phyloP scores from a whole-genome alignment of 2,113 vertebrate species.

The Rutilus rutilus region DNA sequence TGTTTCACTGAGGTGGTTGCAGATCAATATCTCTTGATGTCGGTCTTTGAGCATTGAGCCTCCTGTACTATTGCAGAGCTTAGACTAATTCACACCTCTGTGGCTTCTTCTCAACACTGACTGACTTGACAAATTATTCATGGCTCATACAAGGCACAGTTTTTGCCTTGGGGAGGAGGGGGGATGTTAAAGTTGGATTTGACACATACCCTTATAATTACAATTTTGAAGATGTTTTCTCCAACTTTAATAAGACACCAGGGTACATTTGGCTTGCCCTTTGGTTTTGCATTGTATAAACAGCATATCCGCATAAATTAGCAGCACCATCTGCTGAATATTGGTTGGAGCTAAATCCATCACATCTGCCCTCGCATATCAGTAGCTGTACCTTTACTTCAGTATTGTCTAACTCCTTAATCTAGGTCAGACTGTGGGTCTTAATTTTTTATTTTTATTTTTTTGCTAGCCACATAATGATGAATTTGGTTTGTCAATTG shows the following conservation, averaged over 20 bases:
- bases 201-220: neutral
- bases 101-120: neutral
- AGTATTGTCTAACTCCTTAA: neutral
- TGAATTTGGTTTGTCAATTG: neutral
- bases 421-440: neutral
- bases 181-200: neutral
- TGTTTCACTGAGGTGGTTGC: constrained; percentile 5
- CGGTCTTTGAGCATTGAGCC: constrained; percentile 4
- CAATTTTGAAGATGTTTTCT: constrained; percentile 6
- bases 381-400: constrained; percentile 3
- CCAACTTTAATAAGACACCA: constrained; percentile 26
- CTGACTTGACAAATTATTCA: constrained; percentile 12
- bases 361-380: constrained; percentile 33
- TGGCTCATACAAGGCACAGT: neutral
- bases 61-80: constrained; percentile 13
- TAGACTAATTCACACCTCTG: neutral
- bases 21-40: constrained; percentile 21
- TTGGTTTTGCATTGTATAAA: constrained; percentile 32
- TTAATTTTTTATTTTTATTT: neutral
- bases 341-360: constrained; percentile 11
- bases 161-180: neutral
- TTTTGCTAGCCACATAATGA: neutral
- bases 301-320: constrained; percentile 26
- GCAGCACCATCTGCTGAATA: constrained; percentile 17
- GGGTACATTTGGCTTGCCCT: constrained; percentile 31